Percentiles rank a stretch among this genome's conserved stretches.
Evolutionary conservation across 2,888 invertebrate species (phyloP).

Genomic region (Philaethria dido): DNA sequence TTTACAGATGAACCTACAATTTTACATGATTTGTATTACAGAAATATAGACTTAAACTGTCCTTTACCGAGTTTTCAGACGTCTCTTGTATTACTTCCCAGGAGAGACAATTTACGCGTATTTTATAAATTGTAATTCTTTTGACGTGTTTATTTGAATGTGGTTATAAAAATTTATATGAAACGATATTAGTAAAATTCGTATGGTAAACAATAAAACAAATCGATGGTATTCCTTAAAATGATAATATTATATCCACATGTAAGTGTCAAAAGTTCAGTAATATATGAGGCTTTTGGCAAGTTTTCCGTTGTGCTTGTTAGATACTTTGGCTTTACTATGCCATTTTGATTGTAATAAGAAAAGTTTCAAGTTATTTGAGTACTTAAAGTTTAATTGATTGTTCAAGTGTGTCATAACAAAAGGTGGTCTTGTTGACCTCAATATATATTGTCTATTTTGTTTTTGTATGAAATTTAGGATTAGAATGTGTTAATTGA

Average conservation of each 20-base stretch:
- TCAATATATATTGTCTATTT: not conserved
- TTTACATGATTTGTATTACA: too few species aligned
- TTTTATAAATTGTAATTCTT: too few species aligned
- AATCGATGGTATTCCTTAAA: not conserved
- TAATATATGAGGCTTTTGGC: constrained; percentile 13
- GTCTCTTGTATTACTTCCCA: too few species aligned
- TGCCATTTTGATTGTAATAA: constrained; percentile 6
- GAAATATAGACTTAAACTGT: too few species aligned
- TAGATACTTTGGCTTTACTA: not conserved
- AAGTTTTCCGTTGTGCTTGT: constrained; percentile 9
- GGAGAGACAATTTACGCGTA: too few species aligned
- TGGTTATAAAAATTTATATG: not conserved
- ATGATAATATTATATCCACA: constrained; percentile 4
- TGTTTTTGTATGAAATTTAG: too few species aligned
- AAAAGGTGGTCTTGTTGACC: not conserved
- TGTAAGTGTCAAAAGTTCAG: not conserved
- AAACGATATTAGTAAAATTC: not conserved
- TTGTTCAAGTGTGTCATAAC: not conserved
- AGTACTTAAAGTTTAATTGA: not conserved
- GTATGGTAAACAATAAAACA: not conserved
- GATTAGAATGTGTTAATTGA: too few species aligned
- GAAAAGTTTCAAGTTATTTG: constrained; percentile 9
- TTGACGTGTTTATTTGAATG: not conserved
- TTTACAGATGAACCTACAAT: too few species aligned
- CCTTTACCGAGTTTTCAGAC: too few species aligned